Percentiles rank a stretch among this genome's conserved stretches.
Evolutionary conservation across 2,113 vertebrate species (phyloP).

Genomic region (Varanus komodoensis): DNA sequence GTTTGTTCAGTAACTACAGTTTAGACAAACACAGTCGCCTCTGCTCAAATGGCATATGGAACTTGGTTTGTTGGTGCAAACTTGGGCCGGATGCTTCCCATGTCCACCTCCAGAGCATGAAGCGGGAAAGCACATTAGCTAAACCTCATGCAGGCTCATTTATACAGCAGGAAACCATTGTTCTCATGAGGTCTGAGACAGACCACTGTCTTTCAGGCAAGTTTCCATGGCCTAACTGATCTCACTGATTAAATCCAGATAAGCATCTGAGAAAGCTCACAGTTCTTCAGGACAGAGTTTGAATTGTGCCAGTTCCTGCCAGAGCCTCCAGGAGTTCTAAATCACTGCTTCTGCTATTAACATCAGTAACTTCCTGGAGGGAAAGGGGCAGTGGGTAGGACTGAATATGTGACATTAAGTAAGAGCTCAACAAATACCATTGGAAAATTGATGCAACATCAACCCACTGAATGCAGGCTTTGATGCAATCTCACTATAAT

Average conservation of each 20-base stretch:
- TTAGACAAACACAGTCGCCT: neutral
- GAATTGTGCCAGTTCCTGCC: neutral
- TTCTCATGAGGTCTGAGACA: neutral
- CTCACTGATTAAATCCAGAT: neutral
- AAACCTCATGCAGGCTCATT: neutral
- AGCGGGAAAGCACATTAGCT: neutral
- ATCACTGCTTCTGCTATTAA: neutral
- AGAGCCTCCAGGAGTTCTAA: neutral
- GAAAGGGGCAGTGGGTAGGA: neutral
- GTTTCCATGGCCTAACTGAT: neutral
- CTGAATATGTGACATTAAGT: neutral
- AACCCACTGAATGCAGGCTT: neutral
- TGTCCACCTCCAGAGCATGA: no score
- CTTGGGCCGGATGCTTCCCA: neutral
- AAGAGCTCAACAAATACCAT: neutral
- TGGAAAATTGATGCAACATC: neutral
- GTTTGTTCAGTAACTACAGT: neutral
- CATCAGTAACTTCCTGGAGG: neutral
- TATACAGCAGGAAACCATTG: neutral
- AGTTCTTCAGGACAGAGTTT: neutral
- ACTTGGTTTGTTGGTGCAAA: neutral
- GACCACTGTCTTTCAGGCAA: neutral
- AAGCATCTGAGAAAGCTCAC: neutral
- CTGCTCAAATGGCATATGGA: neutral
- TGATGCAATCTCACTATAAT: fast-evolving